phyloP scores from a whole-genome alignment of 2,888 invertebrate species.

The Hofmannophila pseudospretella region DNA sequence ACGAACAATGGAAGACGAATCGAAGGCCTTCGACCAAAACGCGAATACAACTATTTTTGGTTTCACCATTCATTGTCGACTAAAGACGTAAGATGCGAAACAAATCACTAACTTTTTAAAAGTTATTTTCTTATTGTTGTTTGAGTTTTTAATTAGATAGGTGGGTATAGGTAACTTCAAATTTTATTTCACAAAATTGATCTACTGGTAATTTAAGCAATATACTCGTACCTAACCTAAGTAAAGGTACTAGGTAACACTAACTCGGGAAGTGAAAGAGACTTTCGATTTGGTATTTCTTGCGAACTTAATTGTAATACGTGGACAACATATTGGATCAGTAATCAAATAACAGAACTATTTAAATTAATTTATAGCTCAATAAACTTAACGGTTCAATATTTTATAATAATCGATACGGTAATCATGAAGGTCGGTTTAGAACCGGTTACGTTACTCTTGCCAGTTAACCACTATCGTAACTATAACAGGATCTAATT shows the following conservation, averaged over 20 bases:
- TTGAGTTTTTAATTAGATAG: neutral
- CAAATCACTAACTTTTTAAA: neutral
- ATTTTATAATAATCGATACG: constrained; percentile 4
- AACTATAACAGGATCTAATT: constrained; percentile 36
- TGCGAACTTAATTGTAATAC: neutral
- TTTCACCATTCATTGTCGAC: constrained; percentile 1
- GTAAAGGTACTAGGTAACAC: too few relatives aligned
- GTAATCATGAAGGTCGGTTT: constrained; percentile 8
- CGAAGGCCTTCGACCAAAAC: constrained; percentile 36
- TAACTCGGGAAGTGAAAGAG: too few relatives aligned
- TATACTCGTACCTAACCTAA: neutral
- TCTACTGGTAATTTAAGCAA: too few relatives aligned
- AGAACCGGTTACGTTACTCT: constrained; percentile 10
- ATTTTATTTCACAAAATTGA: too few relatives aligned
- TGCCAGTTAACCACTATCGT: constrained; percentile 6
- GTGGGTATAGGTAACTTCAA: too few relatives aligned
- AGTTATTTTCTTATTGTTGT: neutral
- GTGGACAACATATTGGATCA: neutral
- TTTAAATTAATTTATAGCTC: neutral
- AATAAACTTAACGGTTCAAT: constrained; percentile 9
- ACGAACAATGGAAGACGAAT: constrained; percentile 43
- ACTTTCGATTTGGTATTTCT: neutral
- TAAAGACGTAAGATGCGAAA: neutral
- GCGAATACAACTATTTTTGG: constrained; percentile 11
- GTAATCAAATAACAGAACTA: too few relatives aligned